A percentile compares a stretch with the other conserved stretches of the same genome.
These are phyloP conservation scores for Gnathonemus longibarbis DNA, from an alignment of 2,113 vertebrate species.

Conservation along the genomic window DNA sequence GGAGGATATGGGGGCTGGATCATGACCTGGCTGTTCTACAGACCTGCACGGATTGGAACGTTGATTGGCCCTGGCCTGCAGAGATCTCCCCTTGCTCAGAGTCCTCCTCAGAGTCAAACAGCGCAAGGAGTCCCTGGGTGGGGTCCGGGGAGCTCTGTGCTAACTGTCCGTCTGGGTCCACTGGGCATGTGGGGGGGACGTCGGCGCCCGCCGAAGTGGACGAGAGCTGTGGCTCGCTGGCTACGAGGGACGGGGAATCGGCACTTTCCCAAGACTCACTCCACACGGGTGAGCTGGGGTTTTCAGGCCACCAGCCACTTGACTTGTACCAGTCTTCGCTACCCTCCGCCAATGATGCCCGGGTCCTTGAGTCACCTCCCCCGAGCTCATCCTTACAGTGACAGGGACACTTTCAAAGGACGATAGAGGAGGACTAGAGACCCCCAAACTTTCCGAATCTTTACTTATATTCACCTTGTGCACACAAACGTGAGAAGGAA, in stretches of 20 bases:
- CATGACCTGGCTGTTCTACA: slow-evolving; percentile 27
- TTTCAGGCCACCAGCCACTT: slow-evolving; percentile 14
- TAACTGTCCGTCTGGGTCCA: neutral
- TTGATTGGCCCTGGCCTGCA: slow-evolving; percentile 2
- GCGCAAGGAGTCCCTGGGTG: slow-evolving; percentile 13
- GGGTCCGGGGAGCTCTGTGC: slow-evolving; percentile 12
- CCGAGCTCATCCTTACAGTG: slow-evolving; percentile 26
- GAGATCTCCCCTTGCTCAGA: neutral
- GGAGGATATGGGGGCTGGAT: slow-evolving; percentile 12
- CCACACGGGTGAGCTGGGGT: neutral
- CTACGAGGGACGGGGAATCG: neutral
- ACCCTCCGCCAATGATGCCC: slow-evolving; percentile 25
- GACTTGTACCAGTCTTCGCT: slow-evolving; percentile 34
- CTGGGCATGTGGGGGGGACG: neutral
- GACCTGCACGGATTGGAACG: slow-evolving; percentile 42
- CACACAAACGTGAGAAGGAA: neutral
- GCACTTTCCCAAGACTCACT: neutral
- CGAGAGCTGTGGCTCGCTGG: neutral
- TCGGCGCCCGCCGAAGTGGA: neutral
- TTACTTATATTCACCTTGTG: neutral
- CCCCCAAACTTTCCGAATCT: neutral
- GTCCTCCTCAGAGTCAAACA: neutral
- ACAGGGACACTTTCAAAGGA: slow-evolving; percentile 15
- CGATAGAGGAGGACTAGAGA: neutral
- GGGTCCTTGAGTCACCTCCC: slow-evolving; percentile 28